phyloP scores from a whole-genome alignment of 2,797 vertebrate genomes.

The Myiotriccus ornatus region DNA sequence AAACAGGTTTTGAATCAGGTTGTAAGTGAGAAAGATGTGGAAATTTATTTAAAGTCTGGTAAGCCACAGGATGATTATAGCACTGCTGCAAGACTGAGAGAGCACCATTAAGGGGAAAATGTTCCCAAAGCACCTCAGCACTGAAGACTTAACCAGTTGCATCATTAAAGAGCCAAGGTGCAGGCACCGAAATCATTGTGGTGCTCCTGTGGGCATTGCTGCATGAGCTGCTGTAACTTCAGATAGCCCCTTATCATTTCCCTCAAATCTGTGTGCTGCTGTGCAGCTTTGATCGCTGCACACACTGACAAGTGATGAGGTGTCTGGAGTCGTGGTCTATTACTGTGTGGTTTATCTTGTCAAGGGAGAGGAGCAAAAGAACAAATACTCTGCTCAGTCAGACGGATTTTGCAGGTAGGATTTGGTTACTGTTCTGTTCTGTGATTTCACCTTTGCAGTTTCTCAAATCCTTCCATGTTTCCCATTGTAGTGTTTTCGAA shows the following conservation, averaged over 20 bases:
- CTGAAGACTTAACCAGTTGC: not conserved
- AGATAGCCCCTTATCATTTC: not conserved
- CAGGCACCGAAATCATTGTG: not conserved
- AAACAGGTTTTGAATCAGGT: not conserved
- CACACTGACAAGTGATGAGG: not conserved
- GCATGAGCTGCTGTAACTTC: not conserved
- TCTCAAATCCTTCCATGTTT: not conserved
- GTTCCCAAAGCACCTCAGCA: not conserved
- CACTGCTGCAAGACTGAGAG: not conserved
- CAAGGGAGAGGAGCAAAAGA: not conserved
- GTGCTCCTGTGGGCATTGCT: not conserved
- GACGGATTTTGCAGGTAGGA: not conserved
- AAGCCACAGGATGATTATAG: not conserved
- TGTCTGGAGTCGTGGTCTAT: not conserved
- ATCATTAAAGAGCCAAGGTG: not conserved
- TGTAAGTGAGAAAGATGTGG: not conserved
- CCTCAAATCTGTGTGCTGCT: not conserved
- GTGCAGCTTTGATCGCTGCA: not conserved
- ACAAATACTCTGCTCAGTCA: not conserved
- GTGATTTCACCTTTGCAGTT: not conserved
- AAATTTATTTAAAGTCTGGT: not conserved
- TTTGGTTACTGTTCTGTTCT: not conserved
- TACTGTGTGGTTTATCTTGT: not conserved
- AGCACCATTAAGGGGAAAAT: not conserved
- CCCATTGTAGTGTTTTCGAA: not conserved